Evolutionary conservation across 2,113 vertebrate genomes (phyloP), one percentile per base, ranked within the genome.

Genomic region (Mola mola): DNA sequence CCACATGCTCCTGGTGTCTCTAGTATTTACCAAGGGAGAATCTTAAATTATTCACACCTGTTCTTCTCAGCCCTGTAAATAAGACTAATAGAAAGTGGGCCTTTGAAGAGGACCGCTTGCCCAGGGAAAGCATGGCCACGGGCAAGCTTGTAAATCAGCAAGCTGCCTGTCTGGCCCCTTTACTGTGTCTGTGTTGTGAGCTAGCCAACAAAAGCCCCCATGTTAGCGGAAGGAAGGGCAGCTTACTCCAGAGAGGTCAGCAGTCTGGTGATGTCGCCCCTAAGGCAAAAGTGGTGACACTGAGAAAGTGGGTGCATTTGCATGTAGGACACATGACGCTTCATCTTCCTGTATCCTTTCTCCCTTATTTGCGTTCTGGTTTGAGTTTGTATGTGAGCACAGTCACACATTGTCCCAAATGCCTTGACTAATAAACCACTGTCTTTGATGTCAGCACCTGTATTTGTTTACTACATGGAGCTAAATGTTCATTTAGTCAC

Each of bases 1-100:
- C 42, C 55, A 42, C 62, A 21, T 33, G 7, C 60, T 37, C 47
- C 34, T 69, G 46, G 28, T 76, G 59, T 70, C 44, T 82, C 67
- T 81, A 80, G 75, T 84, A 63, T 86, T 85, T 85, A 86, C 73
- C 66, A 78, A 61, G 33, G 77, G 64, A 7, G 21, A 66, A 56
- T 66, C 51, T 70, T 90, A 69, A 89, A 90, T 91, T 84, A 89
- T 89, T 87, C 60, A 91, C 56, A 34, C 49, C 75, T 76, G 43
- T 72, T 82, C 75, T 82, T 69, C 71, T 69, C 66, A 56, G 70
- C 66, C 66, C 66, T 90, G 88, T 89, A 90, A 90, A 91, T 84
- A 89, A 87, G 79, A 83, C 75, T 79, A 81, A 82, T 85, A 72
- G 66, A 80, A 87, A 57, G 53, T 34, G 22, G 79, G 53, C 49